Conservation (phyloP, 2,888 invertebrate genomes). For the Hemaris fuciformis region DNA sequence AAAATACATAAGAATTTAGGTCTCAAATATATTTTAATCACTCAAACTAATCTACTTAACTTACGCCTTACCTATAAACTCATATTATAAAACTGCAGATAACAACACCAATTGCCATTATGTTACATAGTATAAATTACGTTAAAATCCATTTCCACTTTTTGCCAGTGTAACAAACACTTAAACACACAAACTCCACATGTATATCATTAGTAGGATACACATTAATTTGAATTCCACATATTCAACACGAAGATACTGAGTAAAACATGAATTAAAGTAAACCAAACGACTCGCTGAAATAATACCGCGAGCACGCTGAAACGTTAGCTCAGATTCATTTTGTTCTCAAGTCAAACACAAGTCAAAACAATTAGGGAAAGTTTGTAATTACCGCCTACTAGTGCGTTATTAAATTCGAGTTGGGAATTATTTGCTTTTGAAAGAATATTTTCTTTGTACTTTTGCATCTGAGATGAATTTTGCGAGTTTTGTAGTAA, state of each 20-base stretch:
- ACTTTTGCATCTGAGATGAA: background rate
- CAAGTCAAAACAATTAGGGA: constrained; percentile 43
- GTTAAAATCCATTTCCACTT: too few species aligned
- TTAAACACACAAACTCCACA: too few species aligned
- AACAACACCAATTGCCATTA: too few species aligned
- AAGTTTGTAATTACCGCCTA: constrained; percentile 35
- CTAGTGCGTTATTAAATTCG: constrained; percentile 33
- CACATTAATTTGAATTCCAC: background rate
- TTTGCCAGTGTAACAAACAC: too few species aligned
- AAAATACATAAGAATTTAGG: too few species aligned
- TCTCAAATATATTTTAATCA: too few species aligned
- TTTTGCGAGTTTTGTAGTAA: background rate
- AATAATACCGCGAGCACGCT: constrained; percentile 28
- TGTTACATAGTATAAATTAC: too few species aligned
- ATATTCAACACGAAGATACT: constrained; percentile 19
- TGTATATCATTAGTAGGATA: too few species aligned
- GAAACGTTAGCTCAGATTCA: constrained; percentile 30
- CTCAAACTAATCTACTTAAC: too few species aligned
- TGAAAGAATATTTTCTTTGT: constrained; percentile 27
- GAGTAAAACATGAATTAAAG: constrained; percentile 17
- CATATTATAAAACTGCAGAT: too few species aligned
- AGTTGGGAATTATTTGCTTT: constrained; percentile 24
- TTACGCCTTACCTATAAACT: too few species aligned
- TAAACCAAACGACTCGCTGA: constrained; percentile 17
- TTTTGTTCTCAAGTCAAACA: constrained; percentile 50